These are phyloP conservation scores for Pangasianodon hypophthalmus DNA, from an alignment of 2,113 vertebrate genomes.

Conservation along the genomic window DNA sequence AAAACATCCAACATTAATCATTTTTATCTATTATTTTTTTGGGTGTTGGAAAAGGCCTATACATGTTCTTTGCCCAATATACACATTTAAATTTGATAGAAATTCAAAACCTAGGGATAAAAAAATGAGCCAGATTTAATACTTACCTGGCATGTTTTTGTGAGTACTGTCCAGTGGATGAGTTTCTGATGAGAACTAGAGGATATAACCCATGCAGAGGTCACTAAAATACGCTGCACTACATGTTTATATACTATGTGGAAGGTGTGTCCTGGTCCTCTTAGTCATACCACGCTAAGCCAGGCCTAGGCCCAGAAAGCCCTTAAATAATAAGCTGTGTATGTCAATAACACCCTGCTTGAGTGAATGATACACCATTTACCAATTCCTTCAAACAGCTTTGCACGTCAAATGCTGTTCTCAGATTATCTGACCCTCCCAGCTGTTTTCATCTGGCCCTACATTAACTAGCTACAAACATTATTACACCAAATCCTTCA, in stretches of 20 bases:
- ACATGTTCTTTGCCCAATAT: neutral
- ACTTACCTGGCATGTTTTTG: slow-evolving; percentile 26
- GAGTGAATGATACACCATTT: slow-evolving; percentile 20
- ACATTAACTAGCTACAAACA: slow-evolving; percentile 6
- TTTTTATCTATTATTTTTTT: neutral
- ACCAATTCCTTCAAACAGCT: neutral
- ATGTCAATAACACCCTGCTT: slow-evolving; percentile 31
- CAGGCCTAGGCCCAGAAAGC: neutral
- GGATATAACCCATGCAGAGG: neutral
- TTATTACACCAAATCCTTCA: slow-evolving; percentile 1
- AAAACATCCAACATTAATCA: neutral
- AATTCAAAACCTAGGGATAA: neutral
- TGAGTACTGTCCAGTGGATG: slow-evolving; percentile 7
- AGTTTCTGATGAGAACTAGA: neutral
- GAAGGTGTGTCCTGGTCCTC: slow-evolving; percentile 43
- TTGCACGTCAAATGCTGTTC: slow-evolving; percentile 4
- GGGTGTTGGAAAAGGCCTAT: neutral
- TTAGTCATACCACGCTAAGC: slow-evolving; percentile 20
- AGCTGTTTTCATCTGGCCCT: slow-evolving; percentile 18
- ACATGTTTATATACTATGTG: slow-evolving; percentile 46
- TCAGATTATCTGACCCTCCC: slow-evolving; percentile 1
- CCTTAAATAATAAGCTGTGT: slow-evolving; percentile 42
- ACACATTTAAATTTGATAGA: neutral
- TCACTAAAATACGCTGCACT: neutral
- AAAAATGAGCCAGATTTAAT: neutral